Evolutionary conservation across 2,888 invertebrate genomes (phyloP).

Genomic region (Andricus quercusramuli): DNA sequence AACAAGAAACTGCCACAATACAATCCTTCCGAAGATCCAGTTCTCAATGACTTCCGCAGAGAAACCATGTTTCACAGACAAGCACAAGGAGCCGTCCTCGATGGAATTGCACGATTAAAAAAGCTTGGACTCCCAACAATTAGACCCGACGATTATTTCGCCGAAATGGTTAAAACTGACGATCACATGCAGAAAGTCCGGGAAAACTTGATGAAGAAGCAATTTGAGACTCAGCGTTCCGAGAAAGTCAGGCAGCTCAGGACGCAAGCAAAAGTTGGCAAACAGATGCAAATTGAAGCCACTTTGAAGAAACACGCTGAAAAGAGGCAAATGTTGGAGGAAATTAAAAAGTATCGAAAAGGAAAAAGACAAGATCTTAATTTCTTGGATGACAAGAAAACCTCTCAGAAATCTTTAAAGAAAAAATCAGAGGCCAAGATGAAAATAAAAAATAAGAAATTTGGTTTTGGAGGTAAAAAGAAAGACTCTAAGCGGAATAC

Average conservation of each 20-base stretch:
- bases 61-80: conserved; percentile 93
- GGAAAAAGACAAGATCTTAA: conserved; percentile 89
- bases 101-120: conserved; percentile 89
- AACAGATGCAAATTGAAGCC: conserved; percentile 91
- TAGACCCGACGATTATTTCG: conserved; percentile 97
- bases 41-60: conserved; percentile 94
- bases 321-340: conserved; percentile 94
- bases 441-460: conserved; percentile 89
- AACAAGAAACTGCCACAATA: conserved; percentile 85
- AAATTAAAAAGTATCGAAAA: conserved; percentile 95
- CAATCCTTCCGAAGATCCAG: conserved; percentile 86
- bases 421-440: conserved; percentile 80
- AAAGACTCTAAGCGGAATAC: conserved; percentile 93
- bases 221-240: conserved; percentile 90
- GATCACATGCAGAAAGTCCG: conserved; percentile 98
- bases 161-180: conserved; percentile 99
- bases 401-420: conserved; percentile 65
- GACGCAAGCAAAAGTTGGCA: conserved; percentile 95
- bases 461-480: conserved; percentile 98
- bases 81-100: conserved; percentile 91
- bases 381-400: conserved; percentile 86
- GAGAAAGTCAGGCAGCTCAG: conserved; percentile 95
- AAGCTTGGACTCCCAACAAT: conserved; percentile 88
- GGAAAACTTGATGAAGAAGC: conserved; percentile 89
- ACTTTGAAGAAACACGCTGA: conserved; percentile 92